A percentile compares a stretch with the other conserved stretches of the same genome.
Evolutionary conservation across 2,797 vertebrate genomes (phyloP).

Genomic region (Darevskia nairensis): DNA sequence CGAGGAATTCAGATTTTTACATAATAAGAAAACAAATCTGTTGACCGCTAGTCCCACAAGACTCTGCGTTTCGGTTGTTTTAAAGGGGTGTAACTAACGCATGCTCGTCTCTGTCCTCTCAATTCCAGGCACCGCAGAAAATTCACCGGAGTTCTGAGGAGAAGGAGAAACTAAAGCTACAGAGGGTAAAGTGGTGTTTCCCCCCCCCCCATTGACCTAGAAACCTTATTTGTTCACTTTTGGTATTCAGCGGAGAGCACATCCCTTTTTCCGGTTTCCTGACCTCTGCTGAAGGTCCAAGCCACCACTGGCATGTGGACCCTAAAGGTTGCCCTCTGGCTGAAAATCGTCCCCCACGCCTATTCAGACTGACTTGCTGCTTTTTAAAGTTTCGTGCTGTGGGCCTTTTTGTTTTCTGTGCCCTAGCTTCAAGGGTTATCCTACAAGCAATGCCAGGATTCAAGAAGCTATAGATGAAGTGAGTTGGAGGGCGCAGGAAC

Average conservation of each 20-base stretch:
- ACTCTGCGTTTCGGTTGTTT: background rate
- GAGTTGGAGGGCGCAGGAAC: too few relatives aligned
- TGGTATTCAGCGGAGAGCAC: background rate
- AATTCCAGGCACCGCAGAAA: conserved; percentile 75
- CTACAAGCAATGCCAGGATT: too few relatives aligned
- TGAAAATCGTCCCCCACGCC: too few relatives aligned
- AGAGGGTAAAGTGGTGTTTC: conserved; percentile 75
- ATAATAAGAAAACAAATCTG: background rate
- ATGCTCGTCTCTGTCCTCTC: conserved; percentile 41
- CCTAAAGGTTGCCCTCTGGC: too few relatives aligned
- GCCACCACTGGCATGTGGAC: too few relatives aligned
- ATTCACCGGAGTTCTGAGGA: conserved; percentile 67
- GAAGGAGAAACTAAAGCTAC: conserved; percentile 76
- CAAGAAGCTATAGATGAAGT: too few relatives aligned
- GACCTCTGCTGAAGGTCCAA: background rate
- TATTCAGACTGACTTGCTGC: too few relatives aligned
- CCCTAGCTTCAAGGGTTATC: too few relatives aligned
- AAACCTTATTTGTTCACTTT: conserved; percentile 9
- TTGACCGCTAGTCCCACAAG: background rate
- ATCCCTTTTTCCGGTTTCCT: conserved; percentile 7
- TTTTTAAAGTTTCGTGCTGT: too few relatives aligned
- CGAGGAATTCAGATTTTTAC: too few relatives aligned
- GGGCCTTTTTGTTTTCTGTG: too few relatives aligned
- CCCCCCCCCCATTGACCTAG: conserved; percentile 18
- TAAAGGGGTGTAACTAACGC: background rate